Conservation (phyloP, 1,140 invertebrate species). For the Apocrypta bakeri region DNA sequence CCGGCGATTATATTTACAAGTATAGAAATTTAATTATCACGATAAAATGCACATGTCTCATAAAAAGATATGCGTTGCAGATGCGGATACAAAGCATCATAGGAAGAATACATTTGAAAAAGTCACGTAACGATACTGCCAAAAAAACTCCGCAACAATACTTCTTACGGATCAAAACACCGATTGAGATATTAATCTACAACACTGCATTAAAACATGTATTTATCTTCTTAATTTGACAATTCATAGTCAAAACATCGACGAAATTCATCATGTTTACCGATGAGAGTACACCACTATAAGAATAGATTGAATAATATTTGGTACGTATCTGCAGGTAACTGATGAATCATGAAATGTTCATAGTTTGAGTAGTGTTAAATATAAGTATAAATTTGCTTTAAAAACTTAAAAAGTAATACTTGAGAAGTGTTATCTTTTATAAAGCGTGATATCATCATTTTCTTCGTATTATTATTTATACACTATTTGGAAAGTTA, state of each 20-base stretch:
- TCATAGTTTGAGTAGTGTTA: too few species aligned
- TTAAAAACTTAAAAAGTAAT: too few species aligned
- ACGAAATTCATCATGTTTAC: not conserved
- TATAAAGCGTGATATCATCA: too few species aligned
- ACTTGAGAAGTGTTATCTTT: too few species aligned
- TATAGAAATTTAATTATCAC: not conserved
- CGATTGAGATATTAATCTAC: not conserved
- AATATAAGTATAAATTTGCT: too few species aligned
- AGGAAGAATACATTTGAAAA: not conserved
- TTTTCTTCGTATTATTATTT: too few species aligned
- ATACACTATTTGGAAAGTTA: too few species aligned
- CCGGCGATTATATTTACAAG: not conserved
- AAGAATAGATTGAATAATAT: too few species aligned
- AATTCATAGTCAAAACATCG: not conserved
- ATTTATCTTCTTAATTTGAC: too few species aligned
- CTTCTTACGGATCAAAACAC: not conserved
- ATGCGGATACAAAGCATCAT: not conserved
- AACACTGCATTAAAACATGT: not conserved
- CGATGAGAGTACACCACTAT: too few species aligned
- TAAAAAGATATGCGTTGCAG: not conserved
- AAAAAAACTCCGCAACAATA: not conserved
- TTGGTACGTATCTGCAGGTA: too few species aligned
- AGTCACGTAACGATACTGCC: not conserved
- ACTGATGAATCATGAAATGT: too few species aligned
- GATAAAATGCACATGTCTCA: not conserved